A percentile compares a stretch with the other conserved stretches of the same genome.
These are phyloP conservation scores for Baryphthengus martii DNA, from an alignment of 2,113 vertebrate genomes.

Conservation along the genomic window DNA sequence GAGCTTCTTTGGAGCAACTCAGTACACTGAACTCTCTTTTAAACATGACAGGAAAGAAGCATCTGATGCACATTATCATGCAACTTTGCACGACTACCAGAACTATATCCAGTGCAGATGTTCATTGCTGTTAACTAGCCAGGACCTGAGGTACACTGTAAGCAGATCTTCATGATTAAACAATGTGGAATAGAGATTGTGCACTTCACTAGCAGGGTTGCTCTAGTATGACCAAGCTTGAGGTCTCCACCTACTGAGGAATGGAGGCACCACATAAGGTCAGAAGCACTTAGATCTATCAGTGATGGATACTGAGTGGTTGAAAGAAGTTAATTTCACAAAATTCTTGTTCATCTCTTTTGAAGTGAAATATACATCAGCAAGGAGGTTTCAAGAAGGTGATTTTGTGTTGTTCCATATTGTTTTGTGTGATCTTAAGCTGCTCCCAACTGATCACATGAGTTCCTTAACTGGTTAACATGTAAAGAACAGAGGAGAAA, in stretches of 20 bases:
- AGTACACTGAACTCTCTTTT: background rate
- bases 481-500: background rate
- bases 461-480: background rate
- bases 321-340: background rate
- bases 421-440: background rate
- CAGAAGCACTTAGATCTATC: background rate
- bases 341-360: background rate
- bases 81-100: background rate
- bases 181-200: background rate
- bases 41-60: fast-evolving
- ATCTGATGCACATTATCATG: background rate
- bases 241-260: background rate
- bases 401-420: background rate
- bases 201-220: background rate
- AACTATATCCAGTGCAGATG: background rate
- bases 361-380: background rate
- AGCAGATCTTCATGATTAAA: background rate
- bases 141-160: background rate
- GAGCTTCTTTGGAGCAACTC: background rate
- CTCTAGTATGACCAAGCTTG: background rate
- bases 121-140: background rate
- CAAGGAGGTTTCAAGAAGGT: background rate
- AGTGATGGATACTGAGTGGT: background rate
- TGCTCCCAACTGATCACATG: background rate
- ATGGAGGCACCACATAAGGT: background rate